Conservation (phyloP, 92 coral and sea anemone species). For the Phymanthus crucifer region DNA sequence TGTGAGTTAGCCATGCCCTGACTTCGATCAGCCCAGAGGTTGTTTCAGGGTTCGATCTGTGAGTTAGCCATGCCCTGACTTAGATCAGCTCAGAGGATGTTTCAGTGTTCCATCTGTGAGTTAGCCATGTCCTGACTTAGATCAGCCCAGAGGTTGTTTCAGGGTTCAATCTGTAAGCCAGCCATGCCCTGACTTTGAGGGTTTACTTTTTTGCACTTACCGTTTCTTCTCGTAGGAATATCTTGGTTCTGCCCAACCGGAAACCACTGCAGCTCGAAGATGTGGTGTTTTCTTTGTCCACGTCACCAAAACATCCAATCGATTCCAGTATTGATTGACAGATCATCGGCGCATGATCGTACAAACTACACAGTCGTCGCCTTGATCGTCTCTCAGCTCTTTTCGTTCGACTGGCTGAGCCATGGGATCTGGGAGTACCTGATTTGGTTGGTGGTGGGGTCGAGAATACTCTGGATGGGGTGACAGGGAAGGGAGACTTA, state of each 20-base stretch:
- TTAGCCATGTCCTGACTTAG: not conserved
- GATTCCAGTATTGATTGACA: constrained; percentile 68
- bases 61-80: too few relatives aligned
- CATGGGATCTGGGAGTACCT: constrained; percentile 41
- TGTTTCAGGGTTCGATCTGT: too few relatives aligned
- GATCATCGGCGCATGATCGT: constrained; percentile 70
- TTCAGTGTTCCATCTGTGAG: too few relatives aligned
- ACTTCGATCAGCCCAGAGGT: too few relatives aligned
- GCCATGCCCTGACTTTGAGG: not conserved
- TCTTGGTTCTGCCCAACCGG: constrained; percentile 71
- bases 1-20: too few relatives aligned
- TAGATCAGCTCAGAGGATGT: too few relatives aligned
- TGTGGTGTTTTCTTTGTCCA: constrained; percentile 59
- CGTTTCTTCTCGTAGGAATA: constrained; percentile 72
- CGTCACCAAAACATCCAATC: constrained; percentile 43
- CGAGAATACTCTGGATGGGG: not conserved
- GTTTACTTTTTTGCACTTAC: constrained; percentile 16
- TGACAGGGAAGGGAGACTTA: constrained; percentile 1
- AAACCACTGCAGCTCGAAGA: constrained; percentile 25
- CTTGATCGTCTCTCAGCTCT: constrained; percentile 63
- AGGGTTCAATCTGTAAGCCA: not conserved
- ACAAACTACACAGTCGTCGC: constrained; percentile 63
- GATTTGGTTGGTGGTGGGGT: constrained; percentile 32
- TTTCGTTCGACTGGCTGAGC: constrained; percentile 47
- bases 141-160: not conserved